Evolutionary conservation across 2,113 vertebrate genomes (phyloP), one percentile per base, ranked within the genome.

Genomic region (Poeciliopsis occidentalis): DNA sequence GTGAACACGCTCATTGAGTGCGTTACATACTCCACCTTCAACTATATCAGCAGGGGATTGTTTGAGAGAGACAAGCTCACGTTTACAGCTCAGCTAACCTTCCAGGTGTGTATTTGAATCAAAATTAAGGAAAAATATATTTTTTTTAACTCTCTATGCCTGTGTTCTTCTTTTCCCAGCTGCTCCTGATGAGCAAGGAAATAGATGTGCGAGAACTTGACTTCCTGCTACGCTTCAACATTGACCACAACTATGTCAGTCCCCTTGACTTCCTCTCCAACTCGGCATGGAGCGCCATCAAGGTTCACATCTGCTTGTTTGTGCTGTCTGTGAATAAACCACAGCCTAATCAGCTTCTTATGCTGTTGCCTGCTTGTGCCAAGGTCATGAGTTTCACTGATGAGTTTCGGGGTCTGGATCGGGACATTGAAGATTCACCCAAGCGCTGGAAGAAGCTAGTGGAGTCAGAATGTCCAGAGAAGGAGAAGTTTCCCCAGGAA

Each of bases 221-320:
- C 84, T 95, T 95, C 87, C 90, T 95, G 83, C 81, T 95, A 15
- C 91, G 94, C n/a, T 96, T 94, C 89, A 94, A 94, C 83, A 92
- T 69, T 47, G 93, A 95, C 22, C 94, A 94, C 86, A 92, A 39
- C 87, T 96, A 95, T 26, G 71, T 87, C 80, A 94, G 92, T 74
- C 92, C 92, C 32, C 62, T 92, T 1, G 92, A 96, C 70, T 96
- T 97, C 82, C 92, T 95, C 34, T 92, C 93, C 73, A 95, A 93
- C 71, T 86, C 90, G 11, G 80, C 91, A 1, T 91, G 93, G 94
- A 95, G 95, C 26, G 87, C 95, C 84, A 95, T 95, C 81, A 95
- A 94, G 83, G 92, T 94, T 73, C 51, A 4, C 3, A 61, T 39
- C 29, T 44, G 44, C 5, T 69, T 62, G 11, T 29, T 72, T 13